These are phyloP conservation scores for Papilio xuthus DNA, from an alignment of 1,140 invertebrate species.

Conservation along the genomic window DNA sequence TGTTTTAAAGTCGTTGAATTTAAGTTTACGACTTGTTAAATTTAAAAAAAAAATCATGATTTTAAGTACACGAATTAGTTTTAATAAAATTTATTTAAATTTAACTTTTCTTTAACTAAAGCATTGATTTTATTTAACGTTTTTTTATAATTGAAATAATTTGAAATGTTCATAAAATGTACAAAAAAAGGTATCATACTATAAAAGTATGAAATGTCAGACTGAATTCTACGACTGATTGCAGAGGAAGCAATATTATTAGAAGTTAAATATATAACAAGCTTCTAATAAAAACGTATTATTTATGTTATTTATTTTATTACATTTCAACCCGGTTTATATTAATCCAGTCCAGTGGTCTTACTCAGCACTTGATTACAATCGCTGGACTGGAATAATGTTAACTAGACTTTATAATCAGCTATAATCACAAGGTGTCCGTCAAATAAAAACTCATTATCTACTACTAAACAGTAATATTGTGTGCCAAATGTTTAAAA, in stretches of 20 bases:
- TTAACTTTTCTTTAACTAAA: neutral
- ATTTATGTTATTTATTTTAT: constrained; percentile 40
- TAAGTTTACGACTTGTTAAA: too few species aligned
- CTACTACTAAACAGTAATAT: constrained; percentile 38
- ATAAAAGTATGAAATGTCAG: constrained; percentile 57
- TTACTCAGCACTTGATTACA: too few species aligned
- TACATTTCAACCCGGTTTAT: neutral
- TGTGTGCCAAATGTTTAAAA: constrained; percentile 72
- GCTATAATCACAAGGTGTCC: constrained; percentile 23
- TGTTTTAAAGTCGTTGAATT: neutral
- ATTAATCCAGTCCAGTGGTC: too few species aligned
- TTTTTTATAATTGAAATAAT: neutral
- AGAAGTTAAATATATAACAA: constrained; percentile 54
- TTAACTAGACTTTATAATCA: neutral
- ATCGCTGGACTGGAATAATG: too few species aligned
- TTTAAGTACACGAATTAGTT: constrained; percentile 31
- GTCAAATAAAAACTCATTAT: constrained; percentile 32
- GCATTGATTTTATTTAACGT: neutral
- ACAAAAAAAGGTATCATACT: neutral
- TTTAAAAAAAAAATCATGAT: too few species aligned
- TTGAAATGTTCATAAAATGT: constrained; percentile 25
- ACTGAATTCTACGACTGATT: constrained; percentile 78
- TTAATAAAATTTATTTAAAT: neutral
- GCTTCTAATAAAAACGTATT: constrained; percentile 28
- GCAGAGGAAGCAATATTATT: constrained; percentile 79